Percentiles rank a stretch among this genome's conserved stretches.
These are phyloP conservation scores for Todiramphus saurophagus DNA, from an alignment of 2,113 vertebrate species.

Conservation along the genomic window DNA sequence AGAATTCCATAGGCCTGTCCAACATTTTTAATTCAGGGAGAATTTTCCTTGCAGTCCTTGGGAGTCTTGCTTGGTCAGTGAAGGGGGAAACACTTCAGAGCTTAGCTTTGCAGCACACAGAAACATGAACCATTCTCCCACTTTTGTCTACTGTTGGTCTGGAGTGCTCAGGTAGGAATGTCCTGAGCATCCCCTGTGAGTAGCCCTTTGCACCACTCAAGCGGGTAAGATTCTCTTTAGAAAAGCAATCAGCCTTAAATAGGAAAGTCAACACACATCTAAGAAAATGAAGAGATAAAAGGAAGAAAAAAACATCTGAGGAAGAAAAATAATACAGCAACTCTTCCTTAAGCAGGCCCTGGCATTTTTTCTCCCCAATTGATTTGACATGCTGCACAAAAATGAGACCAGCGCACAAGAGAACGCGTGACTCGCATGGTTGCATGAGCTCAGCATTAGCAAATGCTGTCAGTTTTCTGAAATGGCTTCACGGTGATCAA, in stretches of 20 bases:
- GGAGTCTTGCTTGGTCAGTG: not conserved
- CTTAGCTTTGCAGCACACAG: not conserved
- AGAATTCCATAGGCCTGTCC: not conserved
- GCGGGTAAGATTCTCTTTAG: not conserved
- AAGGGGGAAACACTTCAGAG: not conserved
- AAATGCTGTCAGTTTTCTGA: not conserved
- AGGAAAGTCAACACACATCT: not conserved
- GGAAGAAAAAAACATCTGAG: not conserved
- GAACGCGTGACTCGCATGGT: not conserved
- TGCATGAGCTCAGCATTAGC: not conserved
- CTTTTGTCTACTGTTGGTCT: not conserved
- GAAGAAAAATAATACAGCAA: not conserved
- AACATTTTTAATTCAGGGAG: not conserved
- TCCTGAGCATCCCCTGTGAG: not conserved
- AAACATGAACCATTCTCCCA: not conserved
- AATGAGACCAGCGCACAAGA: not conserved
- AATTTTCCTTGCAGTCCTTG: constrained; percentile 4
- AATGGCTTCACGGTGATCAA: not conserved
- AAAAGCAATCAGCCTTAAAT: not conserved
- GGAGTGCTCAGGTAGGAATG: not conserved
- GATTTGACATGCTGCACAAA: constrained; percentile 6
- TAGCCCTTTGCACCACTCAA: not conserved
- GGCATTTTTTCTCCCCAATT: not conserved
- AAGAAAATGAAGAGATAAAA: not conserved
- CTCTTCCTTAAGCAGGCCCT: not conserved